Conservation (phyloP, 2,888 invertebrate species). For the Protodeltote pygarga region DNA sequence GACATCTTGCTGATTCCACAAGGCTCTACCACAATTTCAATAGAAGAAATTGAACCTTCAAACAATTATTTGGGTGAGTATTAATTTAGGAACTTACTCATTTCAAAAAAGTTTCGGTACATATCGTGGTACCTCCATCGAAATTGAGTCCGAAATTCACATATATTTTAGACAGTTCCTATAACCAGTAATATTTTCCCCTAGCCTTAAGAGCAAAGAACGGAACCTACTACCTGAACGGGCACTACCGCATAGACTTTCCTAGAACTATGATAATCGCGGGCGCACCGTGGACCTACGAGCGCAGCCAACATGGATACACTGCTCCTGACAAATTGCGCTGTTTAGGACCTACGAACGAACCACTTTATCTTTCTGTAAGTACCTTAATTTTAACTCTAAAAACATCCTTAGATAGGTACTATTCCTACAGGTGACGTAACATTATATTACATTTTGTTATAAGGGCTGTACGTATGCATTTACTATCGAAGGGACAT, state of each 20-base stretch:
- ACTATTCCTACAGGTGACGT: no score
- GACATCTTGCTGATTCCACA: slow-evolving; percentile 96
- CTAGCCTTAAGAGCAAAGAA: slow-evolving; percentile 93
- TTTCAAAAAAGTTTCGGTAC: no score
- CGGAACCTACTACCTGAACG: slow-evolving; percentile 96
- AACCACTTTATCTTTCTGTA: slow-evolving; percentile 94
- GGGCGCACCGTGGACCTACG: slow-evolving; percentile 95
- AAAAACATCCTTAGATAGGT: no score
- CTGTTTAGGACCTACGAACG: slow-evolving; percentile 95
- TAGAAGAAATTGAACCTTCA: slow-evolving; percentile 92
- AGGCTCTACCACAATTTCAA: slow-evolving; percentile 96
- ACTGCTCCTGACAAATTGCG: slow-evolving; percentile 94
- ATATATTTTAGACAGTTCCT: neutral
- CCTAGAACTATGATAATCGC: slow-evolving; percentile 93
- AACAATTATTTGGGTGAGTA: slow-evolving; percentile 95
- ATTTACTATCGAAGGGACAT: no score
- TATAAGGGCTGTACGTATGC: no score
- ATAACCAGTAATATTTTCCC: slow-evolving; percentile 33
- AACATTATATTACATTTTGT: no score
- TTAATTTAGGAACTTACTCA: no score
- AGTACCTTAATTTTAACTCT: slow-evolving; percentile 36
- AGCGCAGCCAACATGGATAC: slow-evolving; percentile 92
- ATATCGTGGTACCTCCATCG: no score
- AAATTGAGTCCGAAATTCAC: neutral
- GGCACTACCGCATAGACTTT: slow-evolving; percentile 97